Evolutionary conservation across 2,888 invertebrate genomes (phyloP).

Genomic region (Caprella mutica): DNA sequence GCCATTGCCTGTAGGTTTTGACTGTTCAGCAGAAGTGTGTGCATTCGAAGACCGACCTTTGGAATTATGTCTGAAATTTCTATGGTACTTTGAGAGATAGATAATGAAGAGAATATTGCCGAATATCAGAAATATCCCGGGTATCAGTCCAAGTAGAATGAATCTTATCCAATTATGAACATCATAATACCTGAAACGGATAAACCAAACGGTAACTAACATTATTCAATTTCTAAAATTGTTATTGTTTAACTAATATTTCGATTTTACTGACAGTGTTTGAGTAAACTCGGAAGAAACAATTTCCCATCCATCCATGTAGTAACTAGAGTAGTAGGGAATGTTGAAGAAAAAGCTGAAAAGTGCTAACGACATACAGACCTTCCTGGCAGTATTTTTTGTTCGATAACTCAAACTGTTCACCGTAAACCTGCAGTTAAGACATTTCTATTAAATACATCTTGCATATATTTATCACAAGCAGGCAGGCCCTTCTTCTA

Average conservation of each 20-base stretch:
- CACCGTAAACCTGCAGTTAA: conserved; percentile 3
- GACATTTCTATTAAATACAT: not conserved
- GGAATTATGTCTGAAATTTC: not conserved
- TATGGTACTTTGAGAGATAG: conserved; percentile 9
- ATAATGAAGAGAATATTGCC: conserved; percentile 23
- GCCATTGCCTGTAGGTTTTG: no score
- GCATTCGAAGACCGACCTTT: no score
- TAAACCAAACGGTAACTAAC: not conserved
- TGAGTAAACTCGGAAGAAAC: conserved; percentile 12
- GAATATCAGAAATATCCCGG: conserved; percentile 13
- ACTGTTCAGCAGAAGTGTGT: no score
- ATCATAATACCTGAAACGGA: conserved; percentile 17
- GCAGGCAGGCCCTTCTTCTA: no score
- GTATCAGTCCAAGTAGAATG: conserved; percentile 16
- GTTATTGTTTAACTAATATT: not conserved
- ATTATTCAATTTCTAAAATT: not conserved
- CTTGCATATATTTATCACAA: not conserved
- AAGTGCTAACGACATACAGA: conserved; percentile 5
- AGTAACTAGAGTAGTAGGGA: conserved; percentile 17
- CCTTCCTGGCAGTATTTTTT: not conserved
- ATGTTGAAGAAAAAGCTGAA: conserved; percentile 20
- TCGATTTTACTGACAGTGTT: conserved; percentile 15
- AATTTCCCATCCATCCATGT: conserved; percentile 4
- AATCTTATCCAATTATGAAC: conserved; percentile 26
- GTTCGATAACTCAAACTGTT: conserved; percentile 7